phyloP scores from a whole-genome alignment of 2,113 vertebrate genomes.

The Sinocyclocheilus anshuiensis region DNA sequence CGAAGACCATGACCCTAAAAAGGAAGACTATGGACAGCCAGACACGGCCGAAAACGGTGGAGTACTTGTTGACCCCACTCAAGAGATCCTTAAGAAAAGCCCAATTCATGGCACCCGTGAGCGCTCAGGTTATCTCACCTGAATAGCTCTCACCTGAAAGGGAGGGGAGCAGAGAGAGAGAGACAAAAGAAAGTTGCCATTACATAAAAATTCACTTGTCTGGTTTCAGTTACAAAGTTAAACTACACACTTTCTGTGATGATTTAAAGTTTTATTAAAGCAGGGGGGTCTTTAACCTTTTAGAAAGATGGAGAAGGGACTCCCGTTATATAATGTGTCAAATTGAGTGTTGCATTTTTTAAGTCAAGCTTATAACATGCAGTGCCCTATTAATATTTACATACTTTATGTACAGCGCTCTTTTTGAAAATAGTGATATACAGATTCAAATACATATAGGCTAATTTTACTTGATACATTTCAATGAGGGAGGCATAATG shows the following conservation, averaged over 20 bases:
- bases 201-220: background rate
- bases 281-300: background rate
- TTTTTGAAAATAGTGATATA: background rate
- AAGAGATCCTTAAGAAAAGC: constrained; percentile 84
- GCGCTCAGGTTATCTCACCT: background rate
- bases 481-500: background rate
- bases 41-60: constrained; percentile 90
- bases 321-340: background rate
- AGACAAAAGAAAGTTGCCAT: background rate
- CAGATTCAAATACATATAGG: background rate
- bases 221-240: background rate
- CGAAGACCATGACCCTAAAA: constrained; percentile 91
- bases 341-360: background rate
- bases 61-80: constrained; percentile 91
- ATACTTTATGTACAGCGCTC: background rate
- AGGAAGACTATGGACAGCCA: constrained; percentile 95
- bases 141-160: constrained; percentile 15
- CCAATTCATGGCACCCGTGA: constrained; percentile 88
- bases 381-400: background rate
- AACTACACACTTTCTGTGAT: background rate
- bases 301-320: background rate
- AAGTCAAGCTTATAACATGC: background rate
- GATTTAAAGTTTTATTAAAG: background rate
- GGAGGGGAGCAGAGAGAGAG: background rate
- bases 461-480: background rate